phyloP scores from a whole-genome alignment of 2,113 vertebrate species.

The Rousettus leschenaultii region DNA sequence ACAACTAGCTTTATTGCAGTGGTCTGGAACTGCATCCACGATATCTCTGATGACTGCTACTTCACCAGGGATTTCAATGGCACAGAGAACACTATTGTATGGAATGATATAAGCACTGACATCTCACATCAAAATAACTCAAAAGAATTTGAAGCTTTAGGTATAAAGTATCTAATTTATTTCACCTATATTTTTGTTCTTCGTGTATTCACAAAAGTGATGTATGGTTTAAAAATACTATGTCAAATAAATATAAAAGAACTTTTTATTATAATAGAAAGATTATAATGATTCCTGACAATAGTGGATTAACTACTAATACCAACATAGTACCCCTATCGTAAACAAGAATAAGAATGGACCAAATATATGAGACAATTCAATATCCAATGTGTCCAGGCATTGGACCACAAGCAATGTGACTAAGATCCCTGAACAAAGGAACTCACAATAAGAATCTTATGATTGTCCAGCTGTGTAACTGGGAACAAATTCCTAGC shows the following conservation, averaged over 20 bases:
- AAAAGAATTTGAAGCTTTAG: not conserved
- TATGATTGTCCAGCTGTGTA: not conserved
- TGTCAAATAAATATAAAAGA: not conserved
- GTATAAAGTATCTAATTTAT: not conserved
- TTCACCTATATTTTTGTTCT: slow-evolving; percentile 14
- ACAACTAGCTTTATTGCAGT: not conserved
- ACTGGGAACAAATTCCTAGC: not conserved
- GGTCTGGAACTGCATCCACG: not conserved
- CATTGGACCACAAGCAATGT: not conserved
- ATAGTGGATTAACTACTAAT: not conserved
- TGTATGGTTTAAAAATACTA: not conserved
- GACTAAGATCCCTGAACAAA: not conserved
- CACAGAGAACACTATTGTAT: not conserved
- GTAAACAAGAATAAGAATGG: not conserved
- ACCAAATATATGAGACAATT: not conserved
- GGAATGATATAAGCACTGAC: not conserved
- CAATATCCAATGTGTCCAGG: not conserved
- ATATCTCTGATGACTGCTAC: not conserved
- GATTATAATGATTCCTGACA: not conserved
- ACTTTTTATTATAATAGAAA: not conserved
- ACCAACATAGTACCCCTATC: not conserved
- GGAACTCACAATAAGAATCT: not conserved
- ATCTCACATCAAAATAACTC: not conserved
- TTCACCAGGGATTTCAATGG: not conserved
- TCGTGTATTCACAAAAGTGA: not conserved